Evolutionary conservation across 2,113 vertebrate genomes (phyloP).

Genomic region (Chionomys nivalis): DNA sequence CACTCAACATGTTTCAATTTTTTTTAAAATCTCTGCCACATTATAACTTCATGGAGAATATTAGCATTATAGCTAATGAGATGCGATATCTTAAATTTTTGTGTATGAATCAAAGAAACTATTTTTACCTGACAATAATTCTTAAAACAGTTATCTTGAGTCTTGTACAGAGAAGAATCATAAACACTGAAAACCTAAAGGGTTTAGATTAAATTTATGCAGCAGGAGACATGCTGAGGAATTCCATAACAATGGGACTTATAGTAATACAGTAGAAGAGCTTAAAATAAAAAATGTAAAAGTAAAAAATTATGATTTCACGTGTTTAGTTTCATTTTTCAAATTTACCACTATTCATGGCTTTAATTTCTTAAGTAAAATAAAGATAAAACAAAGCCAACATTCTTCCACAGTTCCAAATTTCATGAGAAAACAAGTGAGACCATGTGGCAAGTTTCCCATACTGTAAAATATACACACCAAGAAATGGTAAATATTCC

Average conservation of each 20-base stretch:
- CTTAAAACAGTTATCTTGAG: conserved; percentile 60
- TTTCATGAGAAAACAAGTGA: conserved; percentile 49
- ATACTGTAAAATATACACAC: conserved; percentile 64
- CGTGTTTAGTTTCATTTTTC: conserved; percentile 54
- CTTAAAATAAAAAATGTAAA: conserved; percentile 60
- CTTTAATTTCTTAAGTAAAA: conserved; percentile 54
- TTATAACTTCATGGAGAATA: conserved; percentile 27
- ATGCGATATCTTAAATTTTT: conserved; percentile 41
- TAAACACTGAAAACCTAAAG: conserved; percentile 47
- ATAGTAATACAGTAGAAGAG: conserved; percentile 45
- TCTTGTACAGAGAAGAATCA: conserved; percentile 57
- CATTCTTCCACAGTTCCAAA: conserved; percentile 43
- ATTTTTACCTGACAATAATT: conserved; percentile 68
- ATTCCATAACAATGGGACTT: conserved; percentile 30
- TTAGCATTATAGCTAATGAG: conserved; percentile 60
- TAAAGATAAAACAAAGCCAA: conserved; percentile 52
- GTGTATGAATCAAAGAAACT: conserved; percentile 40
- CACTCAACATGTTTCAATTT: conserved; percentile 53
- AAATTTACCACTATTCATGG: conserved; percentile 36
- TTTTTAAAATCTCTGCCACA: conserved; percentile 11
- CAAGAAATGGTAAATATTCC: conserved; percentile 64
- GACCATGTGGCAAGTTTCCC: conserved; percentile 52
- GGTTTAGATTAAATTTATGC: conserved; percentile 46
- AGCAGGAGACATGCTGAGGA: conserved; percentile 31
- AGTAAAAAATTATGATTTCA: conserved; percentile 37